Evolutionary conservation across 2,797 vertebrate species (phyloP).

Genomic region (Myotis myotis): DNA sequence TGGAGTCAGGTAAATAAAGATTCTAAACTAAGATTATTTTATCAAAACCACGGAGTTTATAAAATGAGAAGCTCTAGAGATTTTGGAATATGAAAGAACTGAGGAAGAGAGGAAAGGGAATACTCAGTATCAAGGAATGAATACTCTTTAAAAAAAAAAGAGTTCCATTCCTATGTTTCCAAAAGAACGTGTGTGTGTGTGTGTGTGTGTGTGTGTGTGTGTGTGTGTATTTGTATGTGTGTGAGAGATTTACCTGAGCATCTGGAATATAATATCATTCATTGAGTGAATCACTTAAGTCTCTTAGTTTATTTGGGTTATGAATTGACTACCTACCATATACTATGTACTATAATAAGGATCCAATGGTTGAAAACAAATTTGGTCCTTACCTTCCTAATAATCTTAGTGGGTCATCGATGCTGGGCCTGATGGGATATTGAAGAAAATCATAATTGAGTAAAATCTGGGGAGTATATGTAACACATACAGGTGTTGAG

Average conservation of each 20-base stretch:
- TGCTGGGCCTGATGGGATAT: background rate
- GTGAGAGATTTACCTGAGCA: background rate
- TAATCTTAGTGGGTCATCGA: background rate
- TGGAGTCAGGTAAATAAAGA: background rate
- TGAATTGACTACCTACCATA: background rate
- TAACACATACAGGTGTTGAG: background rate
- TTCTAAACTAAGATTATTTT: slow-evolving; percentile 16
- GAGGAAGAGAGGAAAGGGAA: background rate
- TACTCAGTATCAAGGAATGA: background rate
- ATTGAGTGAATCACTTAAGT: background rate
- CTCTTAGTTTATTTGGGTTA: background rate
- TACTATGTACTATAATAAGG: background rate
- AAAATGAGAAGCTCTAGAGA: background rate
- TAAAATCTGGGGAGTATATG: background rate
- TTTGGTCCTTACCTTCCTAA: slow-evolving; percentile 2
- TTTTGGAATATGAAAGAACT: background rate
- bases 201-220: background rate
- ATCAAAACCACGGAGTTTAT: background rate
- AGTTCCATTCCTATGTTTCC: background rate
- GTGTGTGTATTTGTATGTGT: background rate
- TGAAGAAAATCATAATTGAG: background rate
- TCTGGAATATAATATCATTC: background rate
- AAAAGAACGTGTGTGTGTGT: background rate
- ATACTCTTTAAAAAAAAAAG: background rate
- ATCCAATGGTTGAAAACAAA: background rate